Conservation (phyloP, 2,113 vertebrate species). For the Pluvialis apricaria region DNA sequence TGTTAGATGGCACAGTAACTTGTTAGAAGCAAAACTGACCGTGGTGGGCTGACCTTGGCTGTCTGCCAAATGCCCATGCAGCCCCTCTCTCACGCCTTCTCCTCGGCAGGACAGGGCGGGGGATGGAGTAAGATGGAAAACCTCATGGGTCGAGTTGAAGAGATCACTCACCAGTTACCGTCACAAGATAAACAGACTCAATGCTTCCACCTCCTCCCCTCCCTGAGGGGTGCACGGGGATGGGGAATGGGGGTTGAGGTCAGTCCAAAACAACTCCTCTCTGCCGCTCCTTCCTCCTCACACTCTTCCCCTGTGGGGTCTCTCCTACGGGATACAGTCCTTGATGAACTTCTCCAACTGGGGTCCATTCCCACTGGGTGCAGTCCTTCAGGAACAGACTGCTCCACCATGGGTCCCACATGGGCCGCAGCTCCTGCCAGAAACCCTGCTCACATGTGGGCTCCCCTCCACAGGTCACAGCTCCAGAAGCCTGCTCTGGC, state of each 20-base stretch:
- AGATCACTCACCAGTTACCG: neutral
- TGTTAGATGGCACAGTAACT: neutral
- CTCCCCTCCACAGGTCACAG: accelerated
- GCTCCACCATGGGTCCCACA: too few species aligned
- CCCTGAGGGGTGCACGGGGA: too few species aligned
- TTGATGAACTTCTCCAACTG: accelerated
- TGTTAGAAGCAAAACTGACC: neutral
- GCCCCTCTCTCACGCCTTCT: neutral
- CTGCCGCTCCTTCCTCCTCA: neutral
- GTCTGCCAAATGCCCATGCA: neutral
- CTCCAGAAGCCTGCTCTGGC: neutral
- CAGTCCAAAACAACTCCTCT: neutral
- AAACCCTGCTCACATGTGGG: neutral
- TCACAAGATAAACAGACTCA: neutral
- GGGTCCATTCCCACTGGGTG: neutral
- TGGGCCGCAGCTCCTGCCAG: accelerated
- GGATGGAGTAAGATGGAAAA: neutral
- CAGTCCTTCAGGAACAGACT: neutral
- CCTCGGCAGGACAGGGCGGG: accelerated
- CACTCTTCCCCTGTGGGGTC: too few species aligned
- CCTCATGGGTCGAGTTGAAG: neutral
- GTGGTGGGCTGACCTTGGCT: neutral
- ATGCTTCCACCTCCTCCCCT: neutral
- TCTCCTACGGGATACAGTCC: neutral
- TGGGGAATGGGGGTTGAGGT: neutral